Conservation (phyloP, 2,113 vertebrate genomes). For the Hiodon tergisus region DNA sequence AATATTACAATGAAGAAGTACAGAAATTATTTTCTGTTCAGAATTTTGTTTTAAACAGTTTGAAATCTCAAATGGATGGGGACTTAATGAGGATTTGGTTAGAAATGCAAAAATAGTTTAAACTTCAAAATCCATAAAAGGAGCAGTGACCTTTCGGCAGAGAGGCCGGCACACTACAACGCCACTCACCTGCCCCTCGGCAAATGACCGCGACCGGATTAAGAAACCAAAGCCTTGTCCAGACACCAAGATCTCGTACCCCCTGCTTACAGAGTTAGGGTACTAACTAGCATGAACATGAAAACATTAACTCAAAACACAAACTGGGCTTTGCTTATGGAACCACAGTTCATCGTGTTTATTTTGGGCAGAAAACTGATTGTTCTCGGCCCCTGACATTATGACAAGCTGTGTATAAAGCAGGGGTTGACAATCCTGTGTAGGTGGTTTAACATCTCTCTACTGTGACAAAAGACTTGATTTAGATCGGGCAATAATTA, state of each 20-base stretch:
- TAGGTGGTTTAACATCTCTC: no score
- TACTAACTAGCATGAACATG: slow-evolving; percentile 25
- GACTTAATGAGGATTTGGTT: slow-evolving; percentile 28
- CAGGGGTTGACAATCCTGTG: no score
- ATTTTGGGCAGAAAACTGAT: slow-evolving; percentile 10
- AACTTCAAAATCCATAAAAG: slow-evolving; percentile 33
- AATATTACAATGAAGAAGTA: slow-evolving; percentile 48
- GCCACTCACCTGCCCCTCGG: slow-evolving; percentile 26
- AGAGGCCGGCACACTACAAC: background rate
- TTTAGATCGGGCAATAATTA: no score
- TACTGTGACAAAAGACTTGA: no score
- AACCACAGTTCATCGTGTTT: slow-evolving; percentile 42
- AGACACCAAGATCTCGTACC: slow-evolving; percentile 43
- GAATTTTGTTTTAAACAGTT: slow-evolving; percentile 34
- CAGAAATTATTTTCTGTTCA: slow-evolving; percentile 34
- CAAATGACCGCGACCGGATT: slow-evolving; percentile 30
- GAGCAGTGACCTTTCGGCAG: no score
- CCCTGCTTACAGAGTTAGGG: slow-evolving; percentile 49
- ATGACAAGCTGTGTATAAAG: no score
- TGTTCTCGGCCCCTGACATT: no score
- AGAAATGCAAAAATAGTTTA: slow-evolving; percentile 45
- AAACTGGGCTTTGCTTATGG: slow-evolving; percentile 35
- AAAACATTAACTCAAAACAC: slow-evolving; percentile 23
- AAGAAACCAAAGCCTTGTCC: slow-evolving; percentile 29
- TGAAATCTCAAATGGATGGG: slow-evolving; percentile 27